Evolutionary conservation across 2,888 invertebrate genomes (phyloP).

Genomic region (Pammene aurita): DNA sequence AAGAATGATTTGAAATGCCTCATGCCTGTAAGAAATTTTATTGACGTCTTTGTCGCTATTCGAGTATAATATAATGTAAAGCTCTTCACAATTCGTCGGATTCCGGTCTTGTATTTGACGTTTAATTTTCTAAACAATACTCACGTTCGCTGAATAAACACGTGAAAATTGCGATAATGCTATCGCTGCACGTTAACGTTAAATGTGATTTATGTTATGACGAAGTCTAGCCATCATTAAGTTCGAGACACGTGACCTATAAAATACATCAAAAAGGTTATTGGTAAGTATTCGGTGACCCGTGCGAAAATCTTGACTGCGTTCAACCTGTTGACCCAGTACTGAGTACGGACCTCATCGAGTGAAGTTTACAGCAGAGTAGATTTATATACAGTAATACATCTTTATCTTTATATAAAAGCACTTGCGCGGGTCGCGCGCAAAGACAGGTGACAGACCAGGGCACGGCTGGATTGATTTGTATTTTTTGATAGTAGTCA

Average conservation of each 20-base stretch:
- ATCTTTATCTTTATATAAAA: background rate
- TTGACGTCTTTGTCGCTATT: conserved; percentile 5
- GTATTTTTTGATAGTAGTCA: no score
- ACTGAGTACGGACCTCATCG: conserved; percentile 53
- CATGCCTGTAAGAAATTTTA: background rate
- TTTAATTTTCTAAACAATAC: conserved; percentile 56
- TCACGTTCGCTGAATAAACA: conserved; percentile 44
- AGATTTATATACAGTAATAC: conserved; percentile 1
- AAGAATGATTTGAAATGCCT: background rate
- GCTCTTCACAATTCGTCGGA: background rate
- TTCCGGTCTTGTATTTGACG: conserved; percentile 51
- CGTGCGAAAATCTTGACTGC: conserved; percentile 58
- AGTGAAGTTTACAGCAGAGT: conserved; percentile 41
- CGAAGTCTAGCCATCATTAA: conserved; percentile 19
- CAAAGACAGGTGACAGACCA: background rate
- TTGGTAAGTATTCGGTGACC: conserved; percentile 51
- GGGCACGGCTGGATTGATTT: no score
- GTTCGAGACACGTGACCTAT: conserved; percentile 5
- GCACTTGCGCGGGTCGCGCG: background rate
- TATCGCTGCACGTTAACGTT: conserved; percentile 25
- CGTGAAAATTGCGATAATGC: conserved; percentile 45
- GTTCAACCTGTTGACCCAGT: conserved; percentile 70
- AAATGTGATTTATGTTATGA: conserved; percentile 11
- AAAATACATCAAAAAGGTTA: conserved; percentile 11
- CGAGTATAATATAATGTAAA: conserved; percentile 5